Evolutionary conservation across 2,113 vertebrate genomes (phyloP).

Genomic region (Macquaria ambigua): DNA sequence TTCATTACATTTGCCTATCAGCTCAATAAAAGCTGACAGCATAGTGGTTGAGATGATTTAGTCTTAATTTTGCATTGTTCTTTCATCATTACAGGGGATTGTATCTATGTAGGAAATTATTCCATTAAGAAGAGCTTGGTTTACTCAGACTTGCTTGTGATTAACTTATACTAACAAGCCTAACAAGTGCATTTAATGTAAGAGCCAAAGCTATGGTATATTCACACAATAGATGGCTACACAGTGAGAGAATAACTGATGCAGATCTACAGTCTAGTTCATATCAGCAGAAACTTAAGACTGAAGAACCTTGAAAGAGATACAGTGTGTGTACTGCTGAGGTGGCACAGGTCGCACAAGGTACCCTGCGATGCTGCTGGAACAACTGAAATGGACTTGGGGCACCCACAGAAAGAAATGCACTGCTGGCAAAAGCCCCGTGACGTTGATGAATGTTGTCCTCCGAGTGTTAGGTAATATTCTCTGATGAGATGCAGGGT

Average conservation of each 20-base stretch:
- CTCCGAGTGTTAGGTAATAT: slow-evolving; percentile 81
- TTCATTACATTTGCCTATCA: slow-evolving; percentile 5
- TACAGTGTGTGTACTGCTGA: slow-evolving; percentile 37
- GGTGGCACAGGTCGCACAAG: slow-evolving; percentile 52
- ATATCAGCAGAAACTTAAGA: slow-evolving; percentile 61
- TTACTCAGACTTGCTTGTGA: not conserved
- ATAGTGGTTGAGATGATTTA: slow-evolving; percentile 13
- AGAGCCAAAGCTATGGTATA: too few species aligned
- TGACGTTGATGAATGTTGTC: slow-evolving; percentile 85
- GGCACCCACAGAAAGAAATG: slow-evolving; percentile 72
- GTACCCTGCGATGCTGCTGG: slow-evolving; percentile 42
- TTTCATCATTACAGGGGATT: not conserved
- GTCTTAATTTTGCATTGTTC: not conserved
- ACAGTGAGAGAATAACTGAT: slow-evolving; percentile 5
- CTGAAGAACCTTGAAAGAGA: slow-evolving; percentile 71
- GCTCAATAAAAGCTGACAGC: slow-evolving; percentile 1
- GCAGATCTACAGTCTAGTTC: slow-evolving; percentile 8
- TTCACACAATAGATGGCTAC: not conserved
- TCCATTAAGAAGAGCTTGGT: not conserved
- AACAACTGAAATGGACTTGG: slow-evolving; percentile 71
- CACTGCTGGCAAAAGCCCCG: slow-evolving; percentile 76
- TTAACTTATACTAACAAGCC: not conserved
- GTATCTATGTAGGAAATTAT: not conserved
- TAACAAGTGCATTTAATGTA: too few species aligned
- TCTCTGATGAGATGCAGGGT: slow-evolving; percentile 76